These are phyloP conservation scores for Heterodera carotae DNA, from an alignment of 1,140 invertebrate genomes.

Conservation along the genomic window DNA sequence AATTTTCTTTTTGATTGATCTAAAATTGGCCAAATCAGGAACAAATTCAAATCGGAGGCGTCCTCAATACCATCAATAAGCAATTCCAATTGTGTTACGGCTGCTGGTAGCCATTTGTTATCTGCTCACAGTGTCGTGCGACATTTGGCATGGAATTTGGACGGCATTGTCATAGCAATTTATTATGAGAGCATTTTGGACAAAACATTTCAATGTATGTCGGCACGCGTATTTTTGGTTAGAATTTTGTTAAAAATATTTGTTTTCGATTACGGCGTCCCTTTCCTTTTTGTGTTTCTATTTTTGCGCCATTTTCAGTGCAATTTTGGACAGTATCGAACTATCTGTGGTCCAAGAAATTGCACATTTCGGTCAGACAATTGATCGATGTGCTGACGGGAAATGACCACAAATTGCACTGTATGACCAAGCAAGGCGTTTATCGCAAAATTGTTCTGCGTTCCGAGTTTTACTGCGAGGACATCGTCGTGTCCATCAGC, in stretches of 20 bases:
- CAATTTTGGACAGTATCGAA: constrained; percentile 81
- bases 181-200: constrained; percentile 19
- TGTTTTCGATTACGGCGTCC: too few species aligned
- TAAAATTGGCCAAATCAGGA: constrained; percentile 82
- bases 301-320: constrained; percentile 65
- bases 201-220: constrained; percentile 18
- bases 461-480: constrained; percentile 66
- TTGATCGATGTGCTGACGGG: constrained; percentile 29
- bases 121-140: constrained; percentile 63
- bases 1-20: too few species aligned
- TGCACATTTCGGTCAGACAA: constrained; percentile 62
- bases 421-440: constrained; percentile 36
- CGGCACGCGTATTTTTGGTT: constrained; percentile 50
- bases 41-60: constrained; percentile 74
- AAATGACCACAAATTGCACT: constrained; percentile 29
- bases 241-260: too few species aligned
- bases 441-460: constrained; percentile 34
- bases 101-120: constrained; percentile 68
- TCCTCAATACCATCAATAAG: neutral
- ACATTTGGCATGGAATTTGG: constrained; percentile 39
- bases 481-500: constrained; percentile 78
- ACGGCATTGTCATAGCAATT: constrained; percentile 31
- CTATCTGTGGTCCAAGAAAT: constrained; percentile 88
- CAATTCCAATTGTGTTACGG: constrained; percentile 69
- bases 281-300: too few species aligned